Evolutionary conservation across 2,888 invertebrate species (phyloP), one percentile per base, ranked within the genome.

Genomic region (Ischnus inquisitorius): DNA sequence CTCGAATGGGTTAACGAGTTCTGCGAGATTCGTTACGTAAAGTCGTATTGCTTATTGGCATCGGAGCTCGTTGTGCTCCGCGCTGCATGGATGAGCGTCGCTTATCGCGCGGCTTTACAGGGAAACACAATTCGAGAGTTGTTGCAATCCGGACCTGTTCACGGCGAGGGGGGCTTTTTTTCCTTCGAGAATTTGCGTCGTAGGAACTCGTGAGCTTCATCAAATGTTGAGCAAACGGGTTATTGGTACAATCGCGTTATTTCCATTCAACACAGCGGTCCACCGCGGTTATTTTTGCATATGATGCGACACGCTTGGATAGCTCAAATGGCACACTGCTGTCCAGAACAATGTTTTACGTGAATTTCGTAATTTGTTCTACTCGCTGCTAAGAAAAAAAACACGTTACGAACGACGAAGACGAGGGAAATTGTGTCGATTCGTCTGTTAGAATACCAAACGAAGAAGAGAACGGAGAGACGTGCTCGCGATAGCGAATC

Each of bases 401-500:
- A 25, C 43, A 1, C 6, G 25, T 16, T 25, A 28, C 43, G 28
- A 60, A 54, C 39, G 12, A 6, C 48, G 5, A 8, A 16, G 62
- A 34, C 39, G 46, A 62, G n/a, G 57, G 22, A 43, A 79, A 65
- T 28, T 39, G 41, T 57, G 25, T 46, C 39, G 34, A 25, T 41
- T 22, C 57, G 41, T 19, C 19, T 8, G 28, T 57, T 14, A 60
- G 79, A 83, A 79, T 76, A 79, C 71, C 54, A 79, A 79, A 79
- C 48, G 54, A 69, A 22, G 16, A 10, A 54, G 28, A 62, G 28
- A 25, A 3, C n/a, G 34, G 14, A 65, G 2, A 19, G 28, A 72
- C 77, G 78, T 78, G 77, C 22, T 10, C 16, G 74, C n/a, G 78
- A 78, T 74, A 43, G 43, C 57, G 28, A 68, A 82, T 78, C 72